phyloP scores from a whole-genome alignment of 2,888 invertebrate genomes.

The Thumatha senex region DNA sequence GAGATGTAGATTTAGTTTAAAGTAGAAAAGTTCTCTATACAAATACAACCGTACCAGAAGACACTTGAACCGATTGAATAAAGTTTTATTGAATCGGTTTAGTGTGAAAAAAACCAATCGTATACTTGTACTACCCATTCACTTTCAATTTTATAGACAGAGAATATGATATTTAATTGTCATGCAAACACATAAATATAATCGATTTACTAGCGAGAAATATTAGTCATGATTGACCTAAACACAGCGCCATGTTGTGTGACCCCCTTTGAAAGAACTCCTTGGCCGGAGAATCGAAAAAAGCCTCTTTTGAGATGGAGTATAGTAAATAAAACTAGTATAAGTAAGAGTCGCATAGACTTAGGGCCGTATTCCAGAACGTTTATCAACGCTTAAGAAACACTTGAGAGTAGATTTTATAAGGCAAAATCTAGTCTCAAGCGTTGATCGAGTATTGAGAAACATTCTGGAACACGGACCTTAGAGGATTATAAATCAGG shows the following conservation, averaged over 20 bases:
- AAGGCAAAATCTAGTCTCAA: no score
- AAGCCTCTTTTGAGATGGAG: constrained; percentile 25
- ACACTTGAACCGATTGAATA: no score
- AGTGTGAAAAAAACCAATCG: not conserved
- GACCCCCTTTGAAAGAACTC: constrained; percentile 30
- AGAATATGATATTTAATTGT: constrained; percentile 4
- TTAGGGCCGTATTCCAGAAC: no score
- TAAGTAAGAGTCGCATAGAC: no score
- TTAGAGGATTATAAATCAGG: constrained; percentile 68
- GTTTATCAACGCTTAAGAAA: no score
- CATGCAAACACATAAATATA: constrained; percentile 14
- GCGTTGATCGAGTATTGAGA: no score
- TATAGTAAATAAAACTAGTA: constrained; percentile 28
- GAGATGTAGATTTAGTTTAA: no score
- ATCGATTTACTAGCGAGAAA: constrained; percentile 17
- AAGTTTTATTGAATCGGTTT: not conserved
- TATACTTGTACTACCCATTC: constrained; percentile 10
- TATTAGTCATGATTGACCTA: constrained; percentile 25
- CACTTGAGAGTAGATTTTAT: no score
- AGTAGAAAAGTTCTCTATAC: no score
- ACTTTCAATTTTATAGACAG: constrained; percentile 31
- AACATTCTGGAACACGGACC: constrained; percentile 31
- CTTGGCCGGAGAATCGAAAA: constrained; percentile 24
- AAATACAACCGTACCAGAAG: no score
- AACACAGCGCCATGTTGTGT: constrained; percentile 8